Evolutionary conservation across 2,113 vertebrate species (phyloP), one percentile per base, ranked within the genome.

Genomic region (Rhombomys opimus): DNA sequence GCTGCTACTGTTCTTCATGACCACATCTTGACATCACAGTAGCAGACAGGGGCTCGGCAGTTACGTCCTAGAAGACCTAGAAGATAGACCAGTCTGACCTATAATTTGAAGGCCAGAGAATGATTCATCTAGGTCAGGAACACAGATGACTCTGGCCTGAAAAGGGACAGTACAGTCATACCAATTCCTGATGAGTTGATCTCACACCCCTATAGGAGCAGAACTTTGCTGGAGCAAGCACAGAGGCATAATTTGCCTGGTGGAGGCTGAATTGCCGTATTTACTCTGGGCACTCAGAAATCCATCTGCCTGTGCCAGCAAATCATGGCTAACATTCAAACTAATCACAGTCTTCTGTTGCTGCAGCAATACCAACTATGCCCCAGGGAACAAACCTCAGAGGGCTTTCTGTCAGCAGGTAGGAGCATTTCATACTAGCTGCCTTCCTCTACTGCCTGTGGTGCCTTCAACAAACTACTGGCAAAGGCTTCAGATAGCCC

Each of bases 1-100:
- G 96, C 93, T 98, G 96, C 92, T 91, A 86, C 95, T 94, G 77
- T 85, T 94, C 96, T 96, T 94, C 91, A 97, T 96, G 96, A 96
- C 97, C 52, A 95, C 96, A 96, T 98, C 96, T 96, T 95, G 89
- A 97, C 94, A 90, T 87, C 93, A 77, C 84, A 95, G 75, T 95
- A 96, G 95, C 95, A 96, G 92, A 68, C 82, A 82, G 76, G 7
- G 85, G 50, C 95, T 87, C 11, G 7, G 65, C 23, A 11, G 93
- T 76, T 50, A 7, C 85, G 96, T 67, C 89, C 93, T 87, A 95
- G 61, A 97, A 97, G 92, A 96, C 89, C 92, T 87, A 95, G 61
- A 97, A 97, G 92, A 96, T 32, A 96, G 93, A 98, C 97, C 97
- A 73, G 97, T 97, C 93, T 59, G 67, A 81, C 94, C 41, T 90